phyloP scores from a whole-genome alignment of 2,888 invertebrate species.

The Caenorhabditis wallacei region DNA sequence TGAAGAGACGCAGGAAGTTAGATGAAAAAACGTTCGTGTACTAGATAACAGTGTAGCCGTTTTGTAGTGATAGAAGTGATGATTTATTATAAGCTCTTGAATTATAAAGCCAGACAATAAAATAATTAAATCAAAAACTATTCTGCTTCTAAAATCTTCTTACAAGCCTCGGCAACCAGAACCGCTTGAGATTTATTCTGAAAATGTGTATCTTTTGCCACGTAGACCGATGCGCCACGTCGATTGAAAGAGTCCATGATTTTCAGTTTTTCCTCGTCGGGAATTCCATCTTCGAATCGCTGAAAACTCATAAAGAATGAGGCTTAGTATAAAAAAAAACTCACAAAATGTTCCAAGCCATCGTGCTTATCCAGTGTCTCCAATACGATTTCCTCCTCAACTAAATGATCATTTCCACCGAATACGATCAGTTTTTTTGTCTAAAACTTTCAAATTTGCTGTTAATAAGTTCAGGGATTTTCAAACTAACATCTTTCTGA shows the following conservation, averaged over 20 bases:
- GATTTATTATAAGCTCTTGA: too few relatives aligned
- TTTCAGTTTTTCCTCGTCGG: conserved; percentile 15
- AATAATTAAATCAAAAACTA: too few relatives aligned
- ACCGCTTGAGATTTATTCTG: conserved; percentile 49
- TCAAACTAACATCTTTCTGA: conserved; percentile 29
- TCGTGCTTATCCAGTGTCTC: conserved; percentile 49
- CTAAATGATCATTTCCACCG: conserved; percentile 62
- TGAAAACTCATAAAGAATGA: conserved; percentile 14
- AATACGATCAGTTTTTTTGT: conserved; percentile 57
- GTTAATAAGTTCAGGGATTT: too few relatives aligned
- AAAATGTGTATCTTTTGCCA: conserved; percentile 52
- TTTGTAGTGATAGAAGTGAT: too few relatives aligned
- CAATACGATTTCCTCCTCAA: conserved; percentile 52
- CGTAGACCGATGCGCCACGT: conserved; percentile 46
- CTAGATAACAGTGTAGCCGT: too few relatives aligned
- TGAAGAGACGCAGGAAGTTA: conserved; percentile 2
- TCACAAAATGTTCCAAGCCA: conserved; percentile 47
- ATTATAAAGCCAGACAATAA: too few relatives aligned
- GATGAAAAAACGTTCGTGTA: too few relatives aligned
- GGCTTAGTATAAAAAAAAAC: not conserved
- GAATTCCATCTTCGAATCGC: conserved; percentile 35
- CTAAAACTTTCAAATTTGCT: too few relatives aligned
- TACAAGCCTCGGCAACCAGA: conserved; percentile 25
- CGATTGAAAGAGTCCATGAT: conserved; percentile 23
- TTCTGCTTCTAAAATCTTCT: conserved; percentile 26